phyloP scores from a whole-genome alignment of 2,113 vertebrate species.

The Spilogale gracilis region DNA sequence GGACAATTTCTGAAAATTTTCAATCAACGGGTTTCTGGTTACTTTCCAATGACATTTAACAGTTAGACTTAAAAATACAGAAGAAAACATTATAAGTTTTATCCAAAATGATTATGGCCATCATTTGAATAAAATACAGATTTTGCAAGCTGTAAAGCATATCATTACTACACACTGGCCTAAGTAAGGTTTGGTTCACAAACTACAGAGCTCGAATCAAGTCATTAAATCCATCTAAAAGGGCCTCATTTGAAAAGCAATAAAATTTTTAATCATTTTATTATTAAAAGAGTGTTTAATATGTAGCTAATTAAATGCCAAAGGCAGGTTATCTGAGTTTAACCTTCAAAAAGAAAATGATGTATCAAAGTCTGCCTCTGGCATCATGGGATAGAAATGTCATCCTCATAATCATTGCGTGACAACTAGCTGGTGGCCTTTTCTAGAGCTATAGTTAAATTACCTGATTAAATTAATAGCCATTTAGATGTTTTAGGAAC shows the following conservation, averaged over 20 bases:
- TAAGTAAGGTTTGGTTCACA: slow-evolving; percentile 94
- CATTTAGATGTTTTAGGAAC: slow-evolving; percentile 97
- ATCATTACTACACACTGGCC: slow-evolving; percentile 95
- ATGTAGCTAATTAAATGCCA: slow-evolving; percentile 99
- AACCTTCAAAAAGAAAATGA: slow-evolving; percentile 99
- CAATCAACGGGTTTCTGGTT: slow-evolving; percentile 81
- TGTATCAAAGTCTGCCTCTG: slow-evolving; percentile 98
- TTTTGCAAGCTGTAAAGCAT: slow-evolving; percentile 96
- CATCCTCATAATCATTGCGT: slow-evolving; percentile 97
- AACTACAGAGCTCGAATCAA: slow-evolving; percentile 94
- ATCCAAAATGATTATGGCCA: slow-evolving; percentile 94
- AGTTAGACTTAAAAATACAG: slow-evolving; percentile 92
- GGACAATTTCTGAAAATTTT: slow-evolving; percentile 82
- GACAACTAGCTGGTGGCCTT: slow-evolving; percentile 98
- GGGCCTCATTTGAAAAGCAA: slow-evolving; percentile 99
- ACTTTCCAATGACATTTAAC: slow-evolving; percentile 90
- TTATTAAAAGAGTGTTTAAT: slow-evolving; percentile 99
- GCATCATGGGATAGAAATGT: slow-evolving; percentile 99
- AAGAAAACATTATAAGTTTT: slow-evolving; percentile 91
- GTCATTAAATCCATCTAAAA: slow-evolving; percentile 99
- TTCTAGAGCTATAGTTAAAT: slow-evolving; percentile 95
- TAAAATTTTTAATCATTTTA: slow-evolving; percentile 99
- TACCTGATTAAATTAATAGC: slow-evolving; percentile 99
- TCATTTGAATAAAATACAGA: slow-evolving; percentile 97
- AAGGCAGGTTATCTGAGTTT: slow-evolving; percentile 99